Percentiles rank a stretch among this genome's conserved stretches.
Conservation (phyloP, 2,888 invertebrate species). For the Nebria brevicollis region DNA sequence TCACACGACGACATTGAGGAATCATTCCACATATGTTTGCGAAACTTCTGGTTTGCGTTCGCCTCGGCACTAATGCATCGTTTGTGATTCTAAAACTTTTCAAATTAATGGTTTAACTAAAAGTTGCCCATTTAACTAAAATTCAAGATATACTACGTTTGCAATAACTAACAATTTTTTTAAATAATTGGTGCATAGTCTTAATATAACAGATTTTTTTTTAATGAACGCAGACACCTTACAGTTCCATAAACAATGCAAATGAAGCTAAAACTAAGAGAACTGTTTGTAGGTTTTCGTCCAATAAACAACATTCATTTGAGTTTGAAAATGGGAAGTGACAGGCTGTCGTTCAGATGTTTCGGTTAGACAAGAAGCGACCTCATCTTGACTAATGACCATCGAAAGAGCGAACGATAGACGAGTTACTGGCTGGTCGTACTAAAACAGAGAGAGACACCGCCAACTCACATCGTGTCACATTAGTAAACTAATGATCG, state of each 20-base stretch:
- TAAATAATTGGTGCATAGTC: too few relatives aligned
- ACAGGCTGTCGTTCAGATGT: constrained; percentile 14
- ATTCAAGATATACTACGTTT: too few relatives aligned
- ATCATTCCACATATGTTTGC: constrained; percentile 31
- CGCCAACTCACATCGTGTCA: constrained; percentile 2
- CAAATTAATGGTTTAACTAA: too few relatives aligned
- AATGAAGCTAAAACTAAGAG: background rate
- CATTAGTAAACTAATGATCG: constrained; percentile 12
- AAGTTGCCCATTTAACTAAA: too few relatives aligned
- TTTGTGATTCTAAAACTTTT: too few relatives aligned
- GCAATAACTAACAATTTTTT: too few relatives aligned
- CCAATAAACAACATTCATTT: constrained; percentile 2
- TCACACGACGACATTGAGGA: constrained; percentile 27
- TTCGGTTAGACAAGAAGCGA: background rate
- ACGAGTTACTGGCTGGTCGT: background rate
- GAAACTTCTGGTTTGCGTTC: background rate
- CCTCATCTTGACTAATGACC: constrained; percentile 19
- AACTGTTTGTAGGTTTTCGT: background rate
- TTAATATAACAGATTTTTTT: too few relatives aligned
- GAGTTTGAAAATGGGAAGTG: constrained; percentile 9
- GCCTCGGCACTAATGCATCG: too few relatives aligned
- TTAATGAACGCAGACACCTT: too few relatives aligned
- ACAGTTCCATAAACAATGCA: too few relatives aligned
- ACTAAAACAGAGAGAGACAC: background rate
- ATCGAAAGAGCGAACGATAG: background rate